Evolutionary conservation across 2,113 vertebrate genomes (phyloP).

Genomic region (Myiagra hebetior): DNA sequence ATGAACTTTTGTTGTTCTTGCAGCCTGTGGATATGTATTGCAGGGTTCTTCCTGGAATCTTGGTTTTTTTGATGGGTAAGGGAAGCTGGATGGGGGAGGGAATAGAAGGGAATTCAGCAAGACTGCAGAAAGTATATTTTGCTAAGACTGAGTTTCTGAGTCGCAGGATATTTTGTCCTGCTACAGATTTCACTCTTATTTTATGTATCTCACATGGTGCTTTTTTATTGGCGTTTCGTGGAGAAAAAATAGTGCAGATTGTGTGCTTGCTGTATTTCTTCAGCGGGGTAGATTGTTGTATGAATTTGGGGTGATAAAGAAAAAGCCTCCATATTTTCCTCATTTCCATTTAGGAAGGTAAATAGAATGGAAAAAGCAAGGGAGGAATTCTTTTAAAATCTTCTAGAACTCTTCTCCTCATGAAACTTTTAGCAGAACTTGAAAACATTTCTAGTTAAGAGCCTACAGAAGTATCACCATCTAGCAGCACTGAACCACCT

Average conservation of each 20-base stretch:
- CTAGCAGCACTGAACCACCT: background rate
- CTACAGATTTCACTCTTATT: background rate
- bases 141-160: background rate
- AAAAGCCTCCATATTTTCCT: background rate
- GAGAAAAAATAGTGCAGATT: background rate
- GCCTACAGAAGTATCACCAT: background rate
- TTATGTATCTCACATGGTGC: fast-evolving
- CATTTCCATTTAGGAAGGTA: background rate
- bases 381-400: background rate
- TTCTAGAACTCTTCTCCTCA: background rate
- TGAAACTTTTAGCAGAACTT: background rate
- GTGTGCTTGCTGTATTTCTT: background rate
- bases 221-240: background rate
- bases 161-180: background rate
- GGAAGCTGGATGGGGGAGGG: background rate
- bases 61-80: background rate
- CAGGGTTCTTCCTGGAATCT: background rate
- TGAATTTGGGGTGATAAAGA: background rate
- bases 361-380: background rate
- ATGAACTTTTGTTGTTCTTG: background rate
- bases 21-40: background rate
- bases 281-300: background rate
- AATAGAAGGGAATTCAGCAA: background rate
- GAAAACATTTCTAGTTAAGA: background rate
- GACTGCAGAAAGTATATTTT: background rate